These are phyloP conservation scores for Balearica regulorum DNA, from an alignment of 2,797 vertebrate species.

Conservation along the genomic window DNA sequence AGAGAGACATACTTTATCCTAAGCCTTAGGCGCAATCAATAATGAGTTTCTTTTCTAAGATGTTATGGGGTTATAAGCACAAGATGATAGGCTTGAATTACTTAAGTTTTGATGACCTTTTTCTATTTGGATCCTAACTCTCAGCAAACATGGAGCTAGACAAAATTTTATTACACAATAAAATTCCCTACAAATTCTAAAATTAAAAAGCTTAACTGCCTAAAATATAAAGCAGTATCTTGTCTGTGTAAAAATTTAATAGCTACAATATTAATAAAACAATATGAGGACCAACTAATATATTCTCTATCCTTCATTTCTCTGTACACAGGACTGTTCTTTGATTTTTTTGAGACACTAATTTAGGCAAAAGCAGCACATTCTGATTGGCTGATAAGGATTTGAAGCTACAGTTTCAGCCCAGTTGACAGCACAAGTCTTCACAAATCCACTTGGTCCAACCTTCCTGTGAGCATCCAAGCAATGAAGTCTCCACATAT, in stretches of 20 bases:
- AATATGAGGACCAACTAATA: neutral
- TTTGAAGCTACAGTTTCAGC: neutral
- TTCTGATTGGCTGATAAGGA: neutral
- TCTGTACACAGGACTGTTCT: neutral
- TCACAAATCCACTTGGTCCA: neutral
- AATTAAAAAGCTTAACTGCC: conserved; percentile 54
- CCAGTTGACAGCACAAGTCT: neutral
- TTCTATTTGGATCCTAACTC: conserved; percentile 53
- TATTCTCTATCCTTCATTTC: neutral
- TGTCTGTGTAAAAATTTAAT: conserved; percentile 55
- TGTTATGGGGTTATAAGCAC: conserved; percentile 56
- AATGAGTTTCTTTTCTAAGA: conserved; percentile 72
- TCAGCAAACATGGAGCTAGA: conserved; percentile 49
- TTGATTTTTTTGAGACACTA: neutral
- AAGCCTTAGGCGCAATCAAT: conserved; percentile 78
- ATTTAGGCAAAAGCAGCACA: neutral
- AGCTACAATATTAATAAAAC: conserved; percentile 42
- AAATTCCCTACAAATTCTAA: conserved; percentile 57
- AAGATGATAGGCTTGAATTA: conserved; percentile 63
- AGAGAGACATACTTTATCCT: conserved; percentile 66
- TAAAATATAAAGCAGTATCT: conserved; percentile 49
- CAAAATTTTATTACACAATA: conserved; percentile 57
- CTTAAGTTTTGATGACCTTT: conserved; percentile 67
- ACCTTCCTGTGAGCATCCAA: neutral
- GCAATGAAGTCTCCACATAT: neutral